phyloP scores from a whole-genome alignment of 2,888 invertebrate species.

The Cyclophora punctaria region DNA sequence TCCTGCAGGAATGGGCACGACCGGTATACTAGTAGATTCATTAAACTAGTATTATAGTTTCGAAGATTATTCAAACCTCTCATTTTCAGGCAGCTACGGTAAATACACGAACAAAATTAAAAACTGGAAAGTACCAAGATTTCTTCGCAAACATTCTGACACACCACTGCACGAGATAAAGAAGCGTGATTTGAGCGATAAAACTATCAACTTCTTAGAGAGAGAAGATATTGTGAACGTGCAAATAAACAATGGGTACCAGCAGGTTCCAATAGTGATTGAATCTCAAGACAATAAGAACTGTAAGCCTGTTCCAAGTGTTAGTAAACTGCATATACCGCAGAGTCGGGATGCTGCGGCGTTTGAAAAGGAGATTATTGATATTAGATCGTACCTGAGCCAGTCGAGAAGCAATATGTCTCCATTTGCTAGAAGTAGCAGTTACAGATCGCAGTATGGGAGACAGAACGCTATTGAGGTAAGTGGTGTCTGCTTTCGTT shows the following conservation, averaged over 20 bases:
- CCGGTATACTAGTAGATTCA: too few species aligned
- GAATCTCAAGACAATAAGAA: constrained; percentile 68
- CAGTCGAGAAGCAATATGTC: constrained; percentile 83
- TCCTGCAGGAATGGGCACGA: too few species aligned
- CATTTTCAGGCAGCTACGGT: constrained; percentile 73
- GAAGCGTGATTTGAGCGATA: constrained; percentile 56
- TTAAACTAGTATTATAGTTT: too few species aligned
- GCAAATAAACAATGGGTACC: constrained; percentile 71
- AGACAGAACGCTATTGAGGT: constrained; percentile 73
- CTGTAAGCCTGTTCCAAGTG: constrained; percentile 37
- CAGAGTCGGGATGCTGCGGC: constrained; percentile 64
- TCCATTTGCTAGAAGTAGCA: constrained; percentile 81
- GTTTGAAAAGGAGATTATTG: constrained; percentile 79
- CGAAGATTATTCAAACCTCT: background rate
- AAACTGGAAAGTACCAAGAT: constrained; percentile 82
- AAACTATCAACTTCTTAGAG: constrained; percentile 50
- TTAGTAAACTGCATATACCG: constrained; percentile 64
- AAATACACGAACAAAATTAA: constrained; percentile 75
- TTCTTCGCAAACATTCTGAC: constrained; percentile 78
- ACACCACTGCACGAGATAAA: constrained; percentile 64
- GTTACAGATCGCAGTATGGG: constrained; percentile 81
- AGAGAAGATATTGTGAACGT: constrained; percentile 40
- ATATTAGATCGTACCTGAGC: constrained; percentile 82
- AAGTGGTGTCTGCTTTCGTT: constrained; percentile 11
- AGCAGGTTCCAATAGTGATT: constrained; percentile 79